phyloP scores from a whole-genome alignment of 2,888 invertebrate genomes.

The Dolomedes plantarius region DNA sequence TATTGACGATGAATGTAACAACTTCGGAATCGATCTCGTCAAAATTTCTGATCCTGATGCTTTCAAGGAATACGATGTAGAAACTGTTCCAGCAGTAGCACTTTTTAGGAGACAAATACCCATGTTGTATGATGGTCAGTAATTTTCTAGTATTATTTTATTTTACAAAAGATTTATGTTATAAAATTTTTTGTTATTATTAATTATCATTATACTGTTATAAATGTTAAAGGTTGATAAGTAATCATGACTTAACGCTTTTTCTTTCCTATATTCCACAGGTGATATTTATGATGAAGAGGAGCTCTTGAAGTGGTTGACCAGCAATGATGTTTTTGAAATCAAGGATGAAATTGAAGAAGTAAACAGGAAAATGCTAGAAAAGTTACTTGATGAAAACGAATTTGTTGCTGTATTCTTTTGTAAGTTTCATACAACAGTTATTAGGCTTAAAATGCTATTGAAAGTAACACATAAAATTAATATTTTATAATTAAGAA shows the following conservation, averaged over 20 bases:
- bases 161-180: no score
- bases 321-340: conserved; percentile 95
- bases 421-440: conserved; percentile 86
- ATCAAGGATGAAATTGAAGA: conserved; percentile 97
- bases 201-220: no score
- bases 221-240: no score
- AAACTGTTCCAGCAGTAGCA: conserved; percentile 89
- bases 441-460: no score
- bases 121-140: conserved; percentile 86
- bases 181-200: no score
- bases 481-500: no score
- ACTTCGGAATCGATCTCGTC: conserved; percentile 87
- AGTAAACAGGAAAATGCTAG: conserved; percentile 96
- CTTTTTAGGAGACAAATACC: conserved; percentile 91
- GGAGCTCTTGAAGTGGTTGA: conserved; percentile 90
- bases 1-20: conserved; percentile 75
- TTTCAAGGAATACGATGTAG: conserved; percentile 87
- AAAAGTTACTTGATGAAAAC: conserved; percentile 94
- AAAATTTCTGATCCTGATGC: conserved; percentile 90
- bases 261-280: conserved; percentile 71
- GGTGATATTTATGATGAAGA: conserved; percentile 91
- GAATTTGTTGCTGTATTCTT: conserved; percentile 97
- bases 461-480: no score
- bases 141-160: no score
- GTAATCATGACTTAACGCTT: no score